These are phyloP conservation scores for Rhea americana DNA, from an alignment of 2,113 vertebrate species.

Conservation along the genomic window DNA sequence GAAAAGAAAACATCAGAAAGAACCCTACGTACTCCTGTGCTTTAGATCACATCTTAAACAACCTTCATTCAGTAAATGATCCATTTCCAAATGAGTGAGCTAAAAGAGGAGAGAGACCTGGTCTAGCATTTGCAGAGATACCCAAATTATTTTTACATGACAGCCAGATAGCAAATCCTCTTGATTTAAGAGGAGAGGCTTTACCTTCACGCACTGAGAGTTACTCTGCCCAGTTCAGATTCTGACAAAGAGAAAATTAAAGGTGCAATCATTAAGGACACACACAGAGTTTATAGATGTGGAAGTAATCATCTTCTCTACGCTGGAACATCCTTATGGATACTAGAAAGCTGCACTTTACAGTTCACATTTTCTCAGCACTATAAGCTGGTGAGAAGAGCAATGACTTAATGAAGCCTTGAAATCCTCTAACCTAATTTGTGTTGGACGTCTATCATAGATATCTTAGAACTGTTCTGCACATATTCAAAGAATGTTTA, in stretches of 20 bases:
- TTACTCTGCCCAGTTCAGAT: neutral
- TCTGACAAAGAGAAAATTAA: neutral
- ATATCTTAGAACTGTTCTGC: neutral
- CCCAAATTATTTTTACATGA: neutral
- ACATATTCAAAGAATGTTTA: neutral
- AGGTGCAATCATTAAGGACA: neutral
- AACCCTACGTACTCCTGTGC: neutral
- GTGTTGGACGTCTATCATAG: neutral
- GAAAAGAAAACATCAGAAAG: neutral
- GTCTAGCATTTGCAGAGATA: neutral
- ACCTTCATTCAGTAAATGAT: neutral
- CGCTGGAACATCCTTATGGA: neutral
- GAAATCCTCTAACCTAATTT: neutral
- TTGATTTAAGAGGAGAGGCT: neutral
- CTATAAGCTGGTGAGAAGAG: neutral
- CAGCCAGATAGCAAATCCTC: neutral
- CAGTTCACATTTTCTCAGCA: neutral
- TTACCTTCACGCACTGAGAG: accelerated
- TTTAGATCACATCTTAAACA: neutral
- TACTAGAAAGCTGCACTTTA: neutral
- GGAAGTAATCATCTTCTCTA: neutral
- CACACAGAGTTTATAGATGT: accelerated
- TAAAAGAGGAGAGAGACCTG: neutral
- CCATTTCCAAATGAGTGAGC: neutral
- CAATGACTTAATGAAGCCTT: neutral